Evolutionary conservation across 2,797 vertebrate genomes (phyloP).

Genomic region (Crax fasciolata): DNA sequence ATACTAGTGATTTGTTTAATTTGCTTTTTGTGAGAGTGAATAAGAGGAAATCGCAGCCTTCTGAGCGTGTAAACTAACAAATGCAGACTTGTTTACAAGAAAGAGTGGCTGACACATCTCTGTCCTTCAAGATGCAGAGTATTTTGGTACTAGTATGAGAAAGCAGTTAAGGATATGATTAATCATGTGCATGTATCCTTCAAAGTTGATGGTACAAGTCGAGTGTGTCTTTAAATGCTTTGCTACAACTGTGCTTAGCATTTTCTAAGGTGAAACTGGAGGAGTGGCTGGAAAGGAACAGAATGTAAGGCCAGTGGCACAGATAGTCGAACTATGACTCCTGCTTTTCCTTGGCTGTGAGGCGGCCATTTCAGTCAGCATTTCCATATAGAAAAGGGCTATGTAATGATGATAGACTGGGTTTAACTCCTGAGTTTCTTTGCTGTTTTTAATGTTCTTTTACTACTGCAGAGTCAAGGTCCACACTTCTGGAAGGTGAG

Average conservation of each 20-base stretch:
- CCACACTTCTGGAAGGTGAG: background rate
- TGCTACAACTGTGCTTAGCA: background rate
- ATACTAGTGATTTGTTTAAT: slow-evolving; percentile 9
- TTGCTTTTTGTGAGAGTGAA: slow-evolving; percentile 24
- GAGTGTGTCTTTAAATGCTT: background rate
- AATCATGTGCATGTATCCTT: background rate
- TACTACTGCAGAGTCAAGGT: background rate
- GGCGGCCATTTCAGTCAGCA: background rate
- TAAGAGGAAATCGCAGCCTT: slow-evolving; percentile 7
- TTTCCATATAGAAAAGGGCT: background rate
- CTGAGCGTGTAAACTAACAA: background rate
- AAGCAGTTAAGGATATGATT: background rate
- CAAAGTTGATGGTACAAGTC: background rate
- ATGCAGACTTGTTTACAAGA: background rate
- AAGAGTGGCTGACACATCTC: background rate
- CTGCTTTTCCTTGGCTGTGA: background rate
- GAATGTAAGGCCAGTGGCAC: rapidly evolving
- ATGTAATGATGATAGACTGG: background rate
- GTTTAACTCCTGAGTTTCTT: background rate
- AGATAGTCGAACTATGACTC: background rate
- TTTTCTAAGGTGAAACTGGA: background rate
- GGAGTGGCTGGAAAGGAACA: background rate
- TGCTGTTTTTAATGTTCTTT: background rate
- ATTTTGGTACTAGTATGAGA: background rate
- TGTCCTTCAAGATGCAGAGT: background rate